These are phyloP conservation scores for Oxystoma pomonae DNA, from an alignment of 2,888 invertebrate species.

Conservation along the genomic window DNA sequence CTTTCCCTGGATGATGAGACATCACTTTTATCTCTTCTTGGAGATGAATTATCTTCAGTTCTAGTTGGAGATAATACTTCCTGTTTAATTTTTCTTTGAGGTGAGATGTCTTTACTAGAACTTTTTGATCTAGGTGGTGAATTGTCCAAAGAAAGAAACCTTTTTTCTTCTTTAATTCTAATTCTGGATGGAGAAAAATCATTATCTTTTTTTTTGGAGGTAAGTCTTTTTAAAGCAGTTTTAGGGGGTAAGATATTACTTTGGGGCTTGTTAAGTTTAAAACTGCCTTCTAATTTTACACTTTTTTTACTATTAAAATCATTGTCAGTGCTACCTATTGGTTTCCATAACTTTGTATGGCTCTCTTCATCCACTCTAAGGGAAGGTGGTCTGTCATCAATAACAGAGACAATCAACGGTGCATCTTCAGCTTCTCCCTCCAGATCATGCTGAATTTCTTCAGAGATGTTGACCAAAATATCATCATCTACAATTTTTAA, in stretches of 20 bases:
- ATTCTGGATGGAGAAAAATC: background rate
- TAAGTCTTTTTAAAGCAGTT: conserved; percentile 21
- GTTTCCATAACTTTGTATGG: conserved; percentile 41
- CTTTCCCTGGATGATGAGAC: conserved; percentile 22
- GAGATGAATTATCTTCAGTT: conserved; percentile 18
- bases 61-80: conserved; percentile 9
- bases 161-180: conserved; percentile 6
- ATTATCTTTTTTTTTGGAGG: background rate
- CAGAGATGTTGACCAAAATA: conserved; percentile 56
- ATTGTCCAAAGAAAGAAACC: conserved; percentile 15
- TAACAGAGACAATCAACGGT: conserved; percentile 82
- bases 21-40: conserved; percentile 14
- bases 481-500: conserved; percentile 87
- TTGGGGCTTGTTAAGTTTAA: conserved; percentile 16
- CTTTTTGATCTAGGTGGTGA: too few relatives aligned
- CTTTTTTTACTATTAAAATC: conserved; percentile 7
- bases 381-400: conserved; percentile 76
- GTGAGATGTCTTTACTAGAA: background rate
- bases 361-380: conserved; percentile 46
- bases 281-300: conserved; percentile 19
- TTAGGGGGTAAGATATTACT: background rate
- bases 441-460: conserved; percentile 64
- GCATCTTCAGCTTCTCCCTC: conserved; percentile 79
- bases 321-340: conserved; percentile 32
- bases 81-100: conserved; percentile 2